Conservation (phyloP, 2,888 invertebrate species). For the Melinopterus prodromus region DNA sequence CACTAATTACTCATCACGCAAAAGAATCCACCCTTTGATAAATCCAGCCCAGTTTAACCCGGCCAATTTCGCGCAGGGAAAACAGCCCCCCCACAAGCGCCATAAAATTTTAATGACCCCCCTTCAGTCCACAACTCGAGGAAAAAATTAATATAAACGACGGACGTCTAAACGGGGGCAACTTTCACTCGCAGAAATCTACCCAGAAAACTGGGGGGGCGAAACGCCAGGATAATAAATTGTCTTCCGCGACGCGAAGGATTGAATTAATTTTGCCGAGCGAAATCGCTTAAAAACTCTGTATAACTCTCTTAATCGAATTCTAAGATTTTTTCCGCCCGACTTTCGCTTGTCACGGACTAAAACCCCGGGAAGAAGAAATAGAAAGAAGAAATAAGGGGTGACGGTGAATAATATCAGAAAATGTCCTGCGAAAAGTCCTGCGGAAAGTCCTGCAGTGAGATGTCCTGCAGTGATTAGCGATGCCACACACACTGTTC, state of each 20-base stretch:
- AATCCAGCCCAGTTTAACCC: background rate
- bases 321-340: background rate
- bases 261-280: background rate
- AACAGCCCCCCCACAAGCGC: background rate
- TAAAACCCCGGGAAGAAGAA: too few species aligned
- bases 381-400: too few species aligned
- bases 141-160: background rate
- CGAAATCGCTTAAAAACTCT: background rate
- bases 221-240: constrained; percentile 4
- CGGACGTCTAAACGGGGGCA: background rate
- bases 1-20: background rate
- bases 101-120: background rate
- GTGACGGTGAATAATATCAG: too few species aligned
- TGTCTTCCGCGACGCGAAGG: background rate
- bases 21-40: background rate
- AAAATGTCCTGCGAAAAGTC: too few species aligned
- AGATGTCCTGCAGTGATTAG: background rate
- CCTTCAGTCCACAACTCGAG: background rate
- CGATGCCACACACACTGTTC: background rate
- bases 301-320: background rate
- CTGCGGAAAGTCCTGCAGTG: too few species aligned
- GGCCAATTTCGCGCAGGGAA: background rate
- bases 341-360: background rate
- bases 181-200: background rate
- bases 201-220: background rate